A percentile compares a stretch with the other conserved stretches of the same genome.
Conservation (phyloP, 2,888 invertebrate genomes). For the Cephonodes hylas region DNA sequence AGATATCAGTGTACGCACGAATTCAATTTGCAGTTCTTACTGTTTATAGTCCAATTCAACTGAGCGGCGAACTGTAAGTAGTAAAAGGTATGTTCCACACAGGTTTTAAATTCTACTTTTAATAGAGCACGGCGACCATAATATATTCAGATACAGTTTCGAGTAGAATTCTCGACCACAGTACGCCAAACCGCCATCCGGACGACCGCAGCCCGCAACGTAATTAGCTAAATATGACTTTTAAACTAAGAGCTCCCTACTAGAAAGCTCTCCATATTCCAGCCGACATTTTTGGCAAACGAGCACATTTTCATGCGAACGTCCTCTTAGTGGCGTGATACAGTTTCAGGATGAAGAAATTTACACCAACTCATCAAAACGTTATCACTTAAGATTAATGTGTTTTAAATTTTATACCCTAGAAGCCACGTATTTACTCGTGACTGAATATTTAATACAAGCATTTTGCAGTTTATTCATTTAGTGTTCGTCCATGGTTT, state of each 20-base stretch:
- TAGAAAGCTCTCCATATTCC: slow-evolving; percentile 53
- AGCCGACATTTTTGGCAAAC: slow-evolving; percentile 53
- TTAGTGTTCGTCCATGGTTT: not conserved
- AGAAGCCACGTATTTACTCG: slow-evolving; percentile 21
- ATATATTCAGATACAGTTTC: slow-evolving; percentile 52
- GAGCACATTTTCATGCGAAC: slow-evolving; percentile 52
- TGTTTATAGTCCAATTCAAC: slow-evolving; percentile 25
- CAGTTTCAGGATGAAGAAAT: slow-evolving; percentile 51
- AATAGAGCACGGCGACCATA: slow-evolving; percentile 34
- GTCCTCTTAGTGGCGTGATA: slow-evolving; percentile 38
- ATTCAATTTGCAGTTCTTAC: slow-evolving; percentile 21
- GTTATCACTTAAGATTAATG: slow-evolving; percentile 48
- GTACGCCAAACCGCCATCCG: slow-evolving; percentile 45
- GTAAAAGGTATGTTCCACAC: slow-evolving; percentile 32
- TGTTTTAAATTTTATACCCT: slow-evolving; percentile 36
- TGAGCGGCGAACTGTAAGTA: slow-evolving; percentile 32
- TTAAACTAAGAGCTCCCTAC: slow-evolving; percentile 63
- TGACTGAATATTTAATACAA: not conserved
- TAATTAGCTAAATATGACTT: slow-evolving; percentile 77
- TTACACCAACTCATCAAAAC: slow-evolving; percentile 51
- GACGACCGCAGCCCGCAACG: slow-evolving; percentile 52
- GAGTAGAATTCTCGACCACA: slow-evolving; percentile 43
- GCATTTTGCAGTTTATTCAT: not conserved
- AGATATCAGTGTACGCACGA: slow-evolving; percentile 5
- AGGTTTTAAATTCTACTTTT: slow-evolving; percentile 36